These are phyloP conservation scores for Oryzias celebensis DNA, from an alignment of 2,113 vertebrate species.

Conservation along the genomic window DNA sequence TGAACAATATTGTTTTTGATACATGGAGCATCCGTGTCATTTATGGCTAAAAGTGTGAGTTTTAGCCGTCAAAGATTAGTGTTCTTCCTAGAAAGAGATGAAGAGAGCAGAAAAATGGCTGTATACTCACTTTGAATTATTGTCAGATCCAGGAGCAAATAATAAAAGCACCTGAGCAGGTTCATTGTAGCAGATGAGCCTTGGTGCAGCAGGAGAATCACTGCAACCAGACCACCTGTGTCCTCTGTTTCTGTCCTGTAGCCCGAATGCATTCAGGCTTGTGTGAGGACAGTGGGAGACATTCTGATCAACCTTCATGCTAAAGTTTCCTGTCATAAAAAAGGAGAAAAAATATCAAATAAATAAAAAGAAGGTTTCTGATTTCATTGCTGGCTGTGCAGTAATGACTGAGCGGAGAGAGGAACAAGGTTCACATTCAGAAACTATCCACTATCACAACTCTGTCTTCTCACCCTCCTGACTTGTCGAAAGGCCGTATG, in stretches of 20 bases:
- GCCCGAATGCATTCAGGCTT: slow-evolving; percentile 9
- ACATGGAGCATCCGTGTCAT: too few species aligned
- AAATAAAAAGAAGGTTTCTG: slow-evolving; percentile 24
- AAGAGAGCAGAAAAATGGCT: not conserved
- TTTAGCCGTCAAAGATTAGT: not conserved
- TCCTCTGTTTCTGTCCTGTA: slow-evolving; percentile 7
- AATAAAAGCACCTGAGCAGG: slow-evolving; percentile 22
- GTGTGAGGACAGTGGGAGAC: slow-evolving; percentile 20
- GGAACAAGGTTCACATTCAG: slow-evolving; percentile 64
- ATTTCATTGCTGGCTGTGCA: slow-evolving; percentile 43
- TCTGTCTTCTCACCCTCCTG: slow-evolving; percentile 44
- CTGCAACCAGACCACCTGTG: slow-evolving; percentile 8
- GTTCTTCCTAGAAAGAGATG: not conserved
- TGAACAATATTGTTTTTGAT: too few species aligned
- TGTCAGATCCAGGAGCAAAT: slow-evolving; percentile 40
- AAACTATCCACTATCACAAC: slow-evolving; percentile 31
- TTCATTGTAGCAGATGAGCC: slow-evolving; percentile 24
- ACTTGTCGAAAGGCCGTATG: slow-evolving; percentile 53
- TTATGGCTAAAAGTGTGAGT: too few species aligned
- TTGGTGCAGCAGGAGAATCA: slow-evolving; percentile 15
- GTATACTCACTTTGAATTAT: slow-evolving; percentile 57
- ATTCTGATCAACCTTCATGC: slow-evolving; percentile 25
- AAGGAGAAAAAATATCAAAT: not conserved
- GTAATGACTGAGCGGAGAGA: slow-evolving; percentile 3
- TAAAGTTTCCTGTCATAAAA: slow-evolving; percentile 26